A percentile compares a stretch with the other conserved stretches of the same genome.
Evolutionary conservation across 2,888 invertebrate genomes (phyloP).

Genomic region (Troides aeacus): DNA sequence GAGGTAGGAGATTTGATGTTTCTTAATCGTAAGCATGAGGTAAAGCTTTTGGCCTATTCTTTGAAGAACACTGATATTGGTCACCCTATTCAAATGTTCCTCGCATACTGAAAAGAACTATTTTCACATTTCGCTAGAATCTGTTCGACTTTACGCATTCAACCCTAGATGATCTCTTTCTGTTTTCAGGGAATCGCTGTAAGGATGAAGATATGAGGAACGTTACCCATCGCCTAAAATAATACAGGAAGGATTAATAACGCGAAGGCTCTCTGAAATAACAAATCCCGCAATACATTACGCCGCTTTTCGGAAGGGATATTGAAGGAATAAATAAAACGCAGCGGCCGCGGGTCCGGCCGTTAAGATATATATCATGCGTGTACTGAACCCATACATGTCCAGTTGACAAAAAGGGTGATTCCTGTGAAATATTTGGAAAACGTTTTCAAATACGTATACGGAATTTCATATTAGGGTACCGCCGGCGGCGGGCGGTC

Average conservation of each 20-base stretch:
- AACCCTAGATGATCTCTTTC: too few species aligned
- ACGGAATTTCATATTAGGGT: slow-evolving; percentile 1
- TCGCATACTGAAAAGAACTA: too few species aligned
- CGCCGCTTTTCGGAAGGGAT: slow-evolving; percentile 11
- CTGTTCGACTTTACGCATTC: too few species aligned
- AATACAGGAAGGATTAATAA: slow-evolving; percentile 8
- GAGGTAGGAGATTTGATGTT: too few species aligned
- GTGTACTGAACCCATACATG: slow-evolving; percentile 43
- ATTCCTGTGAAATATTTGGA: slow-evolving; percentile 65
- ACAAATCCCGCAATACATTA: slow-evolving; percentile 16
- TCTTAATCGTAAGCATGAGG: too few species aligned
- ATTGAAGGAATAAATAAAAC: slow-evolving; percentile 24
- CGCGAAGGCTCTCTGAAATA: slow-evolving; percentile 9
- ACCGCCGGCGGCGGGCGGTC: not conserved
- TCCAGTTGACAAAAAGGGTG: slow-evolving; percentile 76
- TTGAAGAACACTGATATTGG: too few species aligned
- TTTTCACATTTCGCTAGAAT: too few species aligned
- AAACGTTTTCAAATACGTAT: slow-evolving; percentile 8
- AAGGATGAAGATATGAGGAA: too few species aligned
- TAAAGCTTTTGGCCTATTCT: too few species aligned
- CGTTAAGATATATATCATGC: slow-evolving; percentile 71
- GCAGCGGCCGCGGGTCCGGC: slow-evolving; percentile 39
- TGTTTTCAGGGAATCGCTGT: too few species aligned
- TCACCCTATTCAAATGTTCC: too few species aligned
- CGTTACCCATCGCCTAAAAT: not conserved